A percentile compares a stretch with the other conserved stretches of the same genome.
phyloP scores from a whole-genome alignment of 2,113 vertebrate genomes.

The Phylloscopus whistleri region DNA sequence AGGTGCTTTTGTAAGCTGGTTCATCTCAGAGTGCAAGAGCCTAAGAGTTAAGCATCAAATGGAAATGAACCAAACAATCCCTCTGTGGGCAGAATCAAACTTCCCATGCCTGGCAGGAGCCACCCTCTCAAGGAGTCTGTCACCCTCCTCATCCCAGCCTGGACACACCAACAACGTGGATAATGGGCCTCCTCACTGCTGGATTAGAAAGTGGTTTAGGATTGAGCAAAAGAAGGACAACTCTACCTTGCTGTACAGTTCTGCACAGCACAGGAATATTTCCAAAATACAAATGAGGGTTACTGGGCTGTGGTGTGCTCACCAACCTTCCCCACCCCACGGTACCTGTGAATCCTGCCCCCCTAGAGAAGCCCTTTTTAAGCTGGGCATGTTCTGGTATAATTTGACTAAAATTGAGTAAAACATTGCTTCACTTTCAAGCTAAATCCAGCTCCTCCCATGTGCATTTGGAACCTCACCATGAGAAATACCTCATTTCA shows the following conservation, averaged over 20 bases:
- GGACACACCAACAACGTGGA: background rate
- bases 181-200: fast-evolving
- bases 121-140: fast-evolving
- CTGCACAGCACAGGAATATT: background rate
- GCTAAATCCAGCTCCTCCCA: background rate
- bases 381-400: background rate
- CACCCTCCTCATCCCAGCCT: background rate
- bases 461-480: background rate
- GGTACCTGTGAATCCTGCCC: fast-evolving
- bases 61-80: background rate
- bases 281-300: background rate
- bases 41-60: background rate
- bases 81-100: background rate
- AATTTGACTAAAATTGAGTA: background rate
- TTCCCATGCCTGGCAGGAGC: background rate
- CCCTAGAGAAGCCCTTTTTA: background rate
- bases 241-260: background rate
- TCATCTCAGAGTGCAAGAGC: background rate
- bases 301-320: background rate
- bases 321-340: fast-evolving
- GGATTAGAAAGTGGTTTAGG: background rate
- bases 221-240: background rate
- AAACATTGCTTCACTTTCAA: background rate
- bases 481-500: background rate
- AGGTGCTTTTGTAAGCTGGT: background rate